Conservation (phyloP, 2,797 vertebrate genomes). For the Melanotaenia parkinsoni region DNA sequence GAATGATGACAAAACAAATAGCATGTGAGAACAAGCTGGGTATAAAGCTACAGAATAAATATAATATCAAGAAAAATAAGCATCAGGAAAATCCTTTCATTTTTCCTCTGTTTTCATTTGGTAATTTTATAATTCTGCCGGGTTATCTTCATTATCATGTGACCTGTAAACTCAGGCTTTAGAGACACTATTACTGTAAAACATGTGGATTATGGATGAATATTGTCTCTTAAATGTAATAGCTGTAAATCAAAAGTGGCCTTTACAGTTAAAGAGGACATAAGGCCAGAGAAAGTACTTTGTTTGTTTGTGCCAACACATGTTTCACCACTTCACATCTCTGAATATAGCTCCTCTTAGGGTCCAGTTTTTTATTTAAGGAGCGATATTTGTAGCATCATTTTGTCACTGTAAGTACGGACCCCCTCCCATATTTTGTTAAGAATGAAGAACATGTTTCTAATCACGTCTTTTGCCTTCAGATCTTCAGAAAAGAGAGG, state of each 20-base stretch:
- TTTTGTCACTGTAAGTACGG: too few relatives aligned
- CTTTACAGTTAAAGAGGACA: not conserved
- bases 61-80: too few relatives aligned
- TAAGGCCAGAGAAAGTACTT: not conserved
- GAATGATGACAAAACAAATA: not conserved
- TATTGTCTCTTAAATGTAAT: not conserved
- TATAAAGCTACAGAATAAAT: not conserved
- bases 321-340: not conserved
- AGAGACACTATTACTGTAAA: not conserved
- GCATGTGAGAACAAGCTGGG: not conserved
- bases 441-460: not conserved
- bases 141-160: not conserved
- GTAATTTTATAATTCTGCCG: not conserved
- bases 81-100: too few relatives aligned
- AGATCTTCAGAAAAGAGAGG: constrained; percentile 11
- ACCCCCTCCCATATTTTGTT: too few relatives aligned
- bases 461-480: not conserved
- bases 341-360: not conserved
- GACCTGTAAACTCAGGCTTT: not conserved
- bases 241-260: not conserved
- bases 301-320: not conserved
- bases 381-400: not conserved
- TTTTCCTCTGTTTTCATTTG: not conserved
- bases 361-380: not conserved
- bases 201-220: constrained; percentile 20